Percentiles rank a stretch among this genome's conserved stretches.
Conservation (phyloP, 2,797 vertebrate genomes). For the Epinephelus awoara region DNA sequence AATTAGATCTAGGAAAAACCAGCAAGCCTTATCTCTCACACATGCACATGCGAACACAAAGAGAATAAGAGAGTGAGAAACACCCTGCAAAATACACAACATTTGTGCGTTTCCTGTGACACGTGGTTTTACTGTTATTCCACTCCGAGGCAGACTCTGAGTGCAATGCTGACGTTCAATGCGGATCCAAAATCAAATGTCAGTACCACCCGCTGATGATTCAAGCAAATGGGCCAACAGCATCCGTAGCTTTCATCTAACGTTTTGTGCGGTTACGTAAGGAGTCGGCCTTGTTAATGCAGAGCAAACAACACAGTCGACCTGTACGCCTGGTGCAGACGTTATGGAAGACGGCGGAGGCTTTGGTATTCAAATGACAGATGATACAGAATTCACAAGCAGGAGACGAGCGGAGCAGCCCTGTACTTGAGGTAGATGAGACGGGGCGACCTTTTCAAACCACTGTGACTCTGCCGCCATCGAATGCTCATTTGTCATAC, state of each 20-base stretch:
- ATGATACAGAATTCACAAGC: conserved; percentile 60
- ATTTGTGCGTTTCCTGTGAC: background rate
- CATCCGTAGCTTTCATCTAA: conserved; percentile 1
- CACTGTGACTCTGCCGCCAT: conserved; percentile 45
- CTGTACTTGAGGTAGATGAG: conserved; percentile 54
- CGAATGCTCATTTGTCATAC: conserved; percentile 74
- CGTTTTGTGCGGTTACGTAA: background rate
- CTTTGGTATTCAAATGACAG: conserved; percentile 65
- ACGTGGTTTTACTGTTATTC: background rate
- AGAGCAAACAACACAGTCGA: background rate
- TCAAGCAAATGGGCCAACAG: conserved; percentile 21
- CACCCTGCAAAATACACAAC: background rate
- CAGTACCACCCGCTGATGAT: conserved; percentile 14
- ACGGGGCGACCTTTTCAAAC: conserved; percentile 72
- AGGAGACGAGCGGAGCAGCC: conserved; percentile 49
- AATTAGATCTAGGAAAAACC: conserved; percentile 38
- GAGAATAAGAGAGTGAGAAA: background rate
- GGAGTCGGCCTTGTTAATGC: conserved; percentile 22
- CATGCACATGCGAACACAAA: background rate
- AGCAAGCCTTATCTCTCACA: conserved; percentile 8
- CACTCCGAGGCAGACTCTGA: background rate
- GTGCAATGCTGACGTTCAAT: background rate
- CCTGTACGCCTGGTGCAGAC: conserved; percentile 1
- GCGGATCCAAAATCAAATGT: conserved; percentile 18
- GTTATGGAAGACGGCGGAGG: conserved; percentile 4